These are phyloP conservation scores for Cacoxenus indagator DNA, from an alignment of 2,888 invertebrate species.

Conservation along the genomic window DNA sequence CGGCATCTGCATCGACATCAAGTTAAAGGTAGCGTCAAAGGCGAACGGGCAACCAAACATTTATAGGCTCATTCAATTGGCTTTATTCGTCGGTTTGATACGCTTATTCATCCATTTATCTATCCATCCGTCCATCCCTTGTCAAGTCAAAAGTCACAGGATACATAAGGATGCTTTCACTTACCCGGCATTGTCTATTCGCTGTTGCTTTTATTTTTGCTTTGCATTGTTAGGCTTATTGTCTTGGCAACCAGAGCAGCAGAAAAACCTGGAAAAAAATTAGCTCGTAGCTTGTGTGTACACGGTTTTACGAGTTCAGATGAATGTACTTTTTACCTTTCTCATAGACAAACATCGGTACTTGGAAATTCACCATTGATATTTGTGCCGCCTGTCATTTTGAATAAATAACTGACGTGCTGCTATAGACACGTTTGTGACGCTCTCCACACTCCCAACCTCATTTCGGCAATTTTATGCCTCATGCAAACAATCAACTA, in stretches of 20 bases:
- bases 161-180: constrained; percentile 1
- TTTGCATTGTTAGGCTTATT: constrained; percentile 3
- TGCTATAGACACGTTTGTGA: constrained; percentile 54
- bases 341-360: constrained; percentile 40
- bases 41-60: constrained; percentile 14
- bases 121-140: constrained; percentile 52
- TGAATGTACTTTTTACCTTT: neutral
- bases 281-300: constrained; percentile 22
- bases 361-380: constrained; percentile 59
- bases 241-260: neutral
- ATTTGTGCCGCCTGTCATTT: constrained; percentile 64
- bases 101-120: neutral
- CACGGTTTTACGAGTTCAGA: constrained; percentile 25
- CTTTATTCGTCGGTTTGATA: neutral
- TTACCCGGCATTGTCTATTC: constrained; percentile 26
- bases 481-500: constrained; percentile 7
- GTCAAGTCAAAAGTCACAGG: constrained; percentile 51
- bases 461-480: neutral
- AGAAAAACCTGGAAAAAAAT: neutral
- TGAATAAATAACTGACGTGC: constrained; percentile 62
- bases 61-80: neutral
- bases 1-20: neutral
- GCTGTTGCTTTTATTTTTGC: constrained; percentile 35
- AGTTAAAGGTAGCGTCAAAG: neutral
- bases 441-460: neutral